Percentiles rank a stretch among this genome's conserved stretches.
Conservation (phyloP, 2,797 vertebrate genomes). For the Clarias platycephalus region DNA sequence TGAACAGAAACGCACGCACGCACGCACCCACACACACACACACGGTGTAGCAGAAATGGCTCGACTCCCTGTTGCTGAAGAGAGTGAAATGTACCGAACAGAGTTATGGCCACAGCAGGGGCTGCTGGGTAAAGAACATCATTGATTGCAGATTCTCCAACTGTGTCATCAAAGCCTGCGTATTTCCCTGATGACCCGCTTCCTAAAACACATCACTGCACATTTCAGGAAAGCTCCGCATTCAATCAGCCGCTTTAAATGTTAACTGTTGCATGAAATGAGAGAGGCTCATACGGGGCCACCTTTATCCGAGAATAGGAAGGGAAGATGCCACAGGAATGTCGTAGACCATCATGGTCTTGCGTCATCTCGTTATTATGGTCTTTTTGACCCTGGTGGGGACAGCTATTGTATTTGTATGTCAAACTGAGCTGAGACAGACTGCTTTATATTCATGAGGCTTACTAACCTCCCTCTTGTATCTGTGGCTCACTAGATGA, state of each 20-base stretch:
- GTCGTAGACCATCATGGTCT: neutral
- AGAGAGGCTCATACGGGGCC: neutral
- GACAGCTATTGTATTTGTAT: slow-evolving; percentile 25
- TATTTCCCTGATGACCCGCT: slow-evolving; percentile 17
- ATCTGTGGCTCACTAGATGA: slow-evolving; percentile 81
- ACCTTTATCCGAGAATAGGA: slow-evolving; percentile 1
- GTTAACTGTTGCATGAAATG: slow-evolving; percentile 22
- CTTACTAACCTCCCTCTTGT: slow-evolving; percentile 27
- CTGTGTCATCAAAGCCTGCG: slow-evolving; percentile 3
- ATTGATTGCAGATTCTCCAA: slow-evolving; percentile 29
- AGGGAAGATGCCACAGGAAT: neutral
- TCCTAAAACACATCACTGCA: slow-evolving; percentile 2
- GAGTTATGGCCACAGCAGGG: slow-evolving; percentile 25
- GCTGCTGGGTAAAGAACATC: slow-evolving; percentile 25
- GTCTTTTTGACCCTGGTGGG: slow-evolving; percentile 10
- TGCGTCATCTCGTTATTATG: slow-evolving; percentile 14
- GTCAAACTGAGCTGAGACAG: slow-evolving; percentile 4
- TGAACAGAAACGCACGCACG: slow-evolving; percentile 31
- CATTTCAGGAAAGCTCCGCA: neutral
- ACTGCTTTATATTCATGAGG: slow-evolving; percentile 35
- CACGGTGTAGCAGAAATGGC: slow-evolving; percentile 4
- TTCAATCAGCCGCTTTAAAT: slow-evolving; percentile 17
- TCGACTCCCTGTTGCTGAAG: slow-evolving; percentile 28
- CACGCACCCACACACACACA: slow-evolving; percentile 16
- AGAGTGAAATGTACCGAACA: slow-evolving; percentile 29